Conservation (phyloP, 2,113 vertebrate species). For the Thunnus maccoyii region DNA sequence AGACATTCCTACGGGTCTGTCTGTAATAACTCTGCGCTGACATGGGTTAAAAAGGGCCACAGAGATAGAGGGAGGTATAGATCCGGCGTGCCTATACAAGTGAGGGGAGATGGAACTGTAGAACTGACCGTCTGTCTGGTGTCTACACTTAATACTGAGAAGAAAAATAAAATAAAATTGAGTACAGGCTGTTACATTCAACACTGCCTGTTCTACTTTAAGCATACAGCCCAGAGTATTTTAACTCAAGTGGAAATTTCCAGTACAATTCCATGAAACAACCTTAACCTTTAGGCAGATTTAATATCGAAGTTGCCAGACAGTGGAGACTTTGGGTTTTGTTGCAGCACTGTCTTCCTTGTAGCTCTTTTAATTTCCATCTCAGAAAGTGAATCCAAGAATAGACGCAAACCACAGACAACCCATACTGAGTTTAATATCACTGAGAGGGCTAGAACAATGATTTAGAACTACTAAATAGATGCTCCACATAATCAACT, state of each 20-base stretch:
- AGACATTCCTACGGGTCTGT: constrained; percentile 59
- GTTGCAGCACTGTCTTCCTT: constrained; percentile 35
- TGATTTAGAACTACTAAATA: constrained; percentile 80
- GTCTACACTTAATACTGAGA: constrained; percentile 35
- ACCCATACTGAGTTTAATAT: constrained; percentile 74
- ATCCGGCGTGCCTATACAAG: constrained; percentile 52
- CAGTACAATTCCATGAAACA: constrained; percentile 36
- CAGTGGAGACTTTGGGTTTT: constrained; percentile 38
- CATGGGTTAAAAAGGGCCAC: constrained; percentile 59
- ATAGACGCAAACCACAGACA: constrained; percentile 63
- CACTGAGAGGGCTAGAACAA: constrained; percentile 72
- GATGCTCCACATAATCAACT: constrained; percentile 80
- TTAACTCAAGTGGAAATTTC: constrained; percentile 50
- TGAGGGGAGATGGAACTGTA: constrained; percentile 7
- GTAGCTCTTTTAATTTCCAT: constrained; percentile 66
- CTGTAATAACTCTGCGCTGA: constrained; percentile 59
- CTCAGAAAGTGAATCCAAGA: constrained; percentile 54
- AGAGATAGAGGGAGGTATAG: constrained; percentile 39
- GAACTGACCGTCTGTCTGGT: constrained; percentile 24
- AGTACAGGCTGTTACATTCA: constrained; percentile 32
- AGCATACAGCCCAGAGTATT: constrained; percentile 19
- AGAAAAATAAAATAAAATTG: constrained; percentile 30
- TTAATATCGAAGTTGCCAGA: constrained; percentile 48
- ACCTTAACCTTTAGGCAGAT: constrained; percentile 63
- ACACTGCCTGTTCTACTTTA: constrained; percentile 26